phyloP scores from a whole-genome alignment of 2,888 invertebrate genomes.

The Augiades crinisus region DNA sequence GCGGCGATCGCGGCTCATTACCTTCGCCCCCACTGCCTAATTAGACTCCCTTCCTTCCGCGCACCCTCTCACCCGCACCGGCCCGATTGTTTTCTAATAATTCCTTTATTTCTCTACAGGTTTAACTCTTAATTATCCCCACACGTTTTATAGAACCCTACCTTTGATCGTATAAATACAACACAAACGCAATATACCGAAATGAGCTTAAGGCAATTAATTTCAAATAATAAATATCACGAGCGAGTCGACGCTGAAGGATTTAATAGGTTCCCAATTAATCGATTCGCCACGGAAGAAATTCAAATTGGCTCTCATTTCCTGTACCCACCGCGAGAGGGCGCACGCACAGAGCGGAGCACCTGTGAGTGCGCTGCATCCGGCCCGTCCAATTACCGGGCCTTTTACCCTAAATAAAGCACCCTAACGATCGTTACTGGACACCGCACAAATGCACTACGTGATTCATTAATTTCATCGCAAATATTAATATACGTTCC shows the following conservation, averaged over 20 bases:
- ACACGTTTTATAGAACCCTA: conserved; percentile 40
- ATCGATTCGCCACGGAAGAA: conserved; percentile 66
- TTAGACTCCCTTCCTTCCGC: conserved; percentile 66
- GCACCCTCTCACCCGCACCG: conserved; percentile 41
- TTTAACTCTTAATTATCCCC: conserved; percentile 63
- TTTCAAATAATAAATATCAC: conserved; percentile 28
- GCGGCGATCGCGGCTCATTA: conserved; percentile 80
- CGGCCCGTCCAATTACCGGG: conserved; percentile 69
- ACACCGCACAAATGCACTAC: conserved; percentile 49
- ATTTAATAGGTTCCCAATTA: conserved; percentile 50
- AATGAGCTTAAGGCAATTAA: conserved; percentile 22
- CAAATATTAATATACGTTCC: too few species aligned
- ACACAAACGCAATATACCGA: conserved; percentile 17
- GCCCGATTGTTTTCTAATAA: conserved; percentile 78
- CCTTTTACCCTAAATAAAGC: conserved; percentile 65
- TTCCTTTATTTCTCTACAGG: conserved; percentile 70
- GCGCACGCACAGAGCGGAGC: conserved; percentile 55
- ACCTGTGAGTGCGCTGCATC: conserved; percentile 67
- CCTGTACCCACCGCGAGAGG: conserved; percentile 60
- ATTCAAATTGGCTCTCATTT: conserved; percentile 74
- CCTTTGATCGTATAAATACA: conserved; percentile 16
- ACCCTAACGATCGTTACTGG: conserved; percentile 57
- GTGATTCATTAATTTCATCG: conserved; percentile 48
- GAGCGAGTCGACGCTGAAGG: conserved; percentile 26
- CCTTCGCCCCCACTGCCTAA: conserved; percentile 70